phyloP scores from a whole-genome alignment of 2,888 invertebrate genomes.

The Melikaiella ostensackeni region DNA sequence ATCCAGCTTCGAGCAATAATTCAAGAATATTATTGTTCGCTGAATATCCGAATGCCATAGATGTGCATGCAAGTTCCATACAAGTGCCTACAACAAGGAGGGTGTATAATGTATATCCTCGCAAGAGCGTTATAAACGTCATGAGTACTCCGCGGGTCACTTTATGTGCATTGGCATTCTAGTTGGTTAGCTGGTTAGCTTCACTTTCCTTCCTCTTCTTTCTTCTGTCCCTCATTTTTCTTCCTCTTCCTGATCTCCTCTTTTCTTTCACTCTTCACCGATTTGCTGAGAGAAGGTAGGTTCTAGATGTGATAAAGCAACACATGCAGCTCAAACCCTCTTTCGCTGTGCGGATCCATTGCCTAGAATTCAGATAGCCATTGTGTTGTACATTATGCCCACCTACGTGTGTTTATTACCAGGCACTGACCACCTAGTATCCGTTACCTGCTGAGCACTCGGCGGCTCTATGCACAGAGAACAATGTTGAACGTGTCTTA shows the following conservation, averaged over 20 bases:
- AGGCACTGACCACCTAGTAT: neutral
- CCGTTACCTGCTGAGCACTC: neutral
- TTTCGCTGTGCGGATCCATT: constrained; percentile 47
- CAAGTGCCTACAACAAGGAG: neutral
- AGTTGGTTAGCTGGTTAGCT: constrained; percentile 43
- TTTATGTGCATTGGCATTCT: constrained; percentile 50
- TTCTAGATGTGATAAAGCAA: neutral
- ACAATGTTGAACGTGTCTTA: neutral
- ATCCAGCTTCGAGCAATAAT: constrained; percentile 47
- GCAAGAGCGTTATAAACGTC: constrained; percentile 55
- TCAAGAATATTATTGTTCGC: constrained; percentile 50
- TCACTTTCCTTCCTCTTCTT: neutral
- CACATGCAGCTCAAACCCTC: neutral
- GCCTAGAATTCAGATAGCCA: constrained; percentile 55
- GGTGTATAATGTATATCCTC: constrained; percentile 47
- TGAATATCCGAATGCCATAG: constrained; percentile 4
- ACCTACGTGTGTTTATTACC: constrained; percentile 20
- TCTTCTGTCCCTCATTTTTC: constrained; percentile 19
- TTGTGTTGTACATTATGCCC: constrained; percentile 39
- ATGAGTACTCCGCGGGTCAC: constrained; percentile 47
- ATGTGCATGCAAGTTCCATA: constrained; percentile 8
- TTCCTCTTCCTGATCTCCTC: constrained; percentile 9
- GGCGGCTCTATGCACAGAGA: neutral
- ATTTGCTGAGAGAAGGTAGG: neutral
- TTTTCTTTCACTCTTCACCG: constrained; percentile 10